Percentiles rank a stretch among this genome's conserved stretches.
Evolutionary conservation across 2,888 invertebrate genomes (phyloP).

Genomic region (Crioceris asparagi): DNA sequence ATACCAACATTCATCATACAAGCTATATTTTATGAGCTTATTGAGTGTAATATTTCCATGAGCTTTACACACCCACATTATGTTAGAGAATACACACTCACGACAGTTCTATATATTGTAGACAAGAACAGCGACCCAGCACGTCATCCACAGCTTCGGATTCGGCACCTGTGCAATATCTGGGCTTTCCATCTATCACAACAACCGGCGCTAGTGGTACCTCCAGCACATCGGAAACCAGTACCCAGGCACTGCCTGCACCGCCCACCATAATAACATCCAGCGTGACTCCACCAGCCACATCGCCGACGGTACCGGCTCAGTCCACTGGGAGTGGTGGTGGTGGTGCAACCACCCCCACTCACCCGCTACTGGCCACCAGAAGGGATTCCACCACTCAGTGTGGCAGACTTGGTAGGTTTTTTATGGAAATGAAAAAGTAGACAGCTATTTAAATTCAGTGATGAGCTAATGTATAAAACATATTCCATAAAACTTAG

Average conservation of each 20-base stretch:
- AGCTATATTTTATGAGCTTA: too few relatives aligned
- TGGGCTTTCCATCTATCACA: conserved; percentile 14
- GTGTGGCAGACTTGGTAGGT: conserved; percentile 50
- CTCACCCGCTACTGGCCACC: conserved; percentile 42
- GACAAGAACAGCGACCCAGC: conserved; percentile 57
- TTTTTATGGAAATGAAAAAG: too few relatives aligned
- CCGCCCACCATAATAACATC: conserved; percentile 75
- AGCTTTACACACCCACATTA: too few relatives aligned
- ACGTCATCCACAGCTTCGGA: conserved; percentile 65
- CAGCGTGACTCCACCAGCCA: conserved; percentile 72
- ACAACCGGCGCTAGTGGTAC: conserved; percentile 14
- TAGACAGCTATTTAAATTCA: background rate
- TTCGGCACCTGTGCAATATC: conserved; percentile 42
- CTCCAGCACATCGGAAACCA: conserved; percentile 45
- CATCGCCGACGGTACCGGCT: conserved; percentile 46
- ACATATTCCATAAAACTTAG: too few relatives aligned
- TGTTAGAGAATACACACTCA: too few relatives aligned
- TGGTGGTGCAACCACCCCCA: conserved; percentile 40
- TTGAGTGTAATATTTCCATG: too few relatives aligned
- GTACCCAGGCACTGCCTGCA: conserved; percentile 41
- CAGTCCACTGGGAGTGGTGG: background rate
- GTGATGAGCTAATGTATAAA: background rate
- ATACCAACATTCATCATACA: too few relatives aligned
- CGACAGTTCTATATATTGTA: too few relatives aligned
- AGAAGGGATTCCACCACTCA: conserved; percentile 78